Evolutionary conservation across 1,140 invertebrate genomes (phyloP).

Genomic region (Cyclargus thomasi): DNA sequence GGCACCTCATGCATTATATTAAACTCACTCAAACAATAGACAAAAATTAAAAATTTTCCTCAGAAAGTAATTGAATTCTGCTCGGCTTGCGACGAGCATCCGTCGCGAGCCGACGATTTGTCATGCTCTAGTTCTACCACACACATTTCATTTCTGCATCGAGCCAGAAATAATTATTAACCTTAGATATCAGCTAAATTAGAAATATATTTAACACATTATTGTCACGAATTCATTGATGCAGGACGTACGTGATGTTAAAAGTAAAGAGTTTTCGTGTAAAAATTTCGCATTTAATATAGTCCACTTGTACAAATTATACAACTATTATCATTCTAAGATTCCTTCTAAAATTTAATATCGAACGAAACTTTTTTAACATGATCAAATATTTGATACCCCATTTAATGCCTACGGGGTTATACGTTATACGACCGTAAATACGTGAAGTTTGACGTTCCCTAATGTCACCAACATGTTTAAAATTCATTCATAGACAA

Average conservation of each 20-base stretch:
- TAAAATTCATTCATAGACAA: too few relatives aligned
- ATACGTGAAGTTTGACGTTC: too few relatives aligned
- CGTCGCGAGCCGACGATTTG: constrained; percentile 4
- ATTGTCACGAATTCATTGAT: constrained; percentile 21
- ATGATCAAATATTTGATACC: too few relatives aligned
- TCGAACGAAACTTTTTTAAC: too few relatives aligned
- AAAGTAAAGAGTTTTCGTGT: background rate
- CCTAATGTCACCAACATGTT: too few relatives aligned
- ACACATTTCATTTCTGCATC: constrained; percentile 22
- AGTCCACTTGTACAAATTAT: background rate
- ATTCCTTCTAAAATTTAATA: too few relatives aligned
- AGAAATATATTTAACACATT: constrained; percentile 16
- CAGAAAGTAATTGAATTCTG: constrained; percentile 19
- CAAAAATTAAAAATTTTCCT: constrained; percentile 11
- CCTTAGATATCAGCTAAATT: constrained; percentile 18
- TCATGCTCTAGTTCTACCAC: constrained; percentile 18
- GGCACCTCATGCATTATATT: background rate
- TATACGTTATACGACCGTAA: too few relatives aligned
- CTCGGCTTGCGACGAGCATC: constrained; percentile 12
- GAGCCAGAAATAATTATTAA: constrained; percentile 11
- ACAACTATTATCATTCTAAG: too few relatives aligned
- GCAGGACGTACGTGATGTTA: background rate
- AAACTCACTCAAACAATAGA: background rate
- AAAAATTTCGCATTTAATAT: background rate
- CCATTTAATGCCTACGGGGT: too few relatives aligned